Conservation (phyloP, 1,140 invertebrate species). For the Aphaenogaster rudis region DNA sequence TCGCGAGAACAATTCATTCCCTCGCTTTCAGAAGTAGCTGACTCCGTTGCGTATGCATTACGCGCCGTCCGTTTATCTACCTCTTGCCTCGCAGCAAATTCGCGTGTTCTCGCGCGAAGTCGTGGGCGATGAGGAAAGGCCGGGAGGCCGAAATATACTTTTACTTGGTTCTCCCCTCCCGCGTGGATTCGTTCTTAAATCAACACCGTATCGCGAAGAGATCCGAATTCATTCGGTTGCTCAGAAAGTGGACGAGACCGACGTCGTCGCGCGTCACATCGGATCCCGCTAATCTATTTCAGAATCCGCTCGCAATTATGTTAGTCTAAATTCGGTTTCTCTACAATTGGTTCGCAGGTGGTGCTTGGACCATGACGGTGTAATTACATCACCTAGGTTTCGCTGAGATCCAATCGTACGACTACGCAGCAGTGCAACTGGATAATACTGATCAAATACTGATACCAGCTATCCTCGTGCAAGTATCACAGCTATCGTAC, state of each 20-base stretch:
- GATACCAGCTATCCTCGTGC: slow-evolving; percentile 35
- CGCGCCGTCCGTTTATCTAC: slow-evolving; percentile 63
- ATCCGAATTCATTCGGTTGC: not conserved
- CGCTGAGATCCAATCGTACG: slow-evolving; percentile 31
- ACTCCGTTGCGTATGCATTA: slow-evolving; percentile 73
- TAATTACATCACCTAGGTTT: slow-evolving; percentile 72
- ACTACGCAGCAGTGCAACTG: slow-evolving; percentile 39
- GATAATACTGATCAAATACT: slow-evolving; percentile 70
- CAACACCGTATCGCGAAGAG: not conserved
- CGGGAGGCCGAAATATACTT: not conserved
- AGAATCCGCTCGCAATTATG: slow-evolving; percentile 50
- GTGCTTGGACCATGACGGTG: slow-evolving; percentile 42
- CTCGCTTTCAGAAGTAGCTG: slow-evolving; percentile 73
- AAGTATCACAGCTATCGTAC: slow-evolving; percentile 50
- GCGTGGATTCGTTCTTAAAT: slow-evolving; percentile 1
- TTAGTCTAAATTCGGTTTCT: slow-evolving; percentile 54
- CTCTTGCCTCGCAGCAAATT: not conserved
- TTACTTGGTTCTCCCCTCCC: too few species aligned
- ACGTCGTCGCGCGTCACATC: not conserved
- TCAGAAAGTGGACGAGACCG: not conserved
- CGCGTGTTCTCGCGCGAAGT: slow-evolving; percentile 19
- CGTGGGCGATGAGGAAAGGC: not conserved
- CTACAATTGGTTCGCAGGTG: slow-evolving; percentile 55
- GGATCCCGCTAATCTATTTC: slow-evolving; percentile 31
- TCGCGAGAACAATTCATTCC: slow-evolving; percentile 76